Percentiles rank a stretch among this genome's conserved stretches.
phyloP scores from a whole-genome alignment of 1,140 invertebrate species.

The Phymorhynchus buccinoides region DNA sequence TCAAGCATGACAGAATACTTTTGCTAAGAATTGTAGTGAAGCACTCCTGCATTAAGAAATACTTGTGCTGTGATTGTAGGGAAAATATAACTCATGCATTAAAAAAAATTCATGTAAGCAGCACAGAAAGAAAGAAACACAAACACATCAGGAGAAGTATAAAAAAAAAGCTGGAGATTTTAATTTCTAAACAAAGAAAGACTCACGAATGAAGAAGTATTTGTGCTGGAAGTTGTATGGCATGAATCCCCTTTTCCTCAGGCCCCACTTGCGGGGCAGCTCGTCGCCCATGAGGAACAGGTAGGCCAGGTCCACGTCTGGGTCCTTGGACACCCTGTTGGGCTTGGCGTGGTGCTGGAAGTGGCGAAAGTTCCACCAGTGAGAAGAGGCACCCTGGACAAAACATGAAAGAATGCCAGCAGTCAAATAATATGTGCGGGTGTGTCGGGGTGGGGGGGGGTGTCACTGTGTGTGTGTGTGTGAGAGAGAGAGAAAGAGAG shows the following conservation, averaged over 20 bases:
- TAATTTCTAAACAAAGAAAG: neutral
- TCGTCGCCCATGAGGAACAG: slow-evolving; percentile 69
- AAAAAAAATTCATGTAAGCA: neutral
- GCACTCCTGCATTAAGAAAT: neutral
- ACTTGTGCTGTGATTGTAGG: too few relatives aligned
- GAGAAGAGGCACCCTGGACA: slow-evolving; percentile 65
- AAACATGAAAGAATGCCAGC: too few relatives aligned
- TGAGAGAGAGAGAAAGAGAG: too few relatives aligned
- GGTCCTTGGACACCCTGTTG: slow-evolving; percentile 71
- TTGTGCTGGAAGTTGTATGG: slow-evolving; percentile 71
- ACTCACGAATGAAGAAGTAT: slow-evolving; percentile 71
- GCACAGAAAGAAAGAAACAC: neutral
- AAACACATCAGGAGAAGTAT: neutral
- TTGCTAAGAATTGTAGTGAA: neutral
- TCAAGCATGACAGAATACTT: too few relatives aligned
- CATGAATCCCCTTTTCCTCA: slow-evolving; percentile 63
- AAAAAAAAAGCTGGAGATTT: neutral
- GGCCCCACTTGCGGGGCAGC: slow-evolving; percentile 60
- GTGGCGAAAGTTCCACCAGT: slow-evolving; percentile 74
- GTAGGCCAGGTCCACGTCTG: slow-evolving; percentile 68
- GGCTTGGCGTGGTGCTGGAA: slow-evolving; percentile 73
- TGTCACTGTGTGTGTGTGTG: too few relatives aligned
- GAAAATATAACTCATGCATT: neutral
- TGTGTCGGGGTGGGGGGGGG: too few relatives aligned
- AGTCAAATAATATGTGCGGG: too few relatives aligned